These are phyloP conservation scores for Harpagoxenus sublaevis DNA, from an alignment of 2,888 invertebrate genomes.

Conservation along the genomic window DNA sequence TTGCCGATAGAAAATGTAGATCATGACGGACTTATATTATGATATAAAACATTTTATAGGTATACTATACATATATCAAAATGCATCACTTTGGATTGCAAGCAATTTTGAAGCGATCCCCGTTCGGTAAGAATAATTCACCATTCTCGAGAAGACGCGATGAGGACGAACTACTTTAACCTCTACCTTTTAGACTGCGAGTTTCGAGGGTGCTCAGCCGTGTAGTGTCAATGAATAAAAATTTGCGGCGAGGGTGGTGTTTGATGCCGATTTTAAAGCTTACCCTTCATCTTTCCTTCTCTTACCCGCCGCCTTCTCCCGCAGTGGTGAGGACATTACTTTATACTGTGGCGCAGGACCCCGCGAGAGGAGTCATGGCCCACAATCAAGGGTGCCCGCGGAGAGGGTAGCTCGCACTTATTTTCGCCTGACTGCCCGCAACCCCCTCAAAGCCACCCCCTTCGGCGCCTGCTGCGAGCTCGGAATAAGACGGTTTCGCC, in stretches of 20 bases:
- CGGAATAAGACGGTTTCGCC: slow-evolving; percentile 81
- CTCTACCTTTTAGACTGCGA: slow-evolving; percentile 75
- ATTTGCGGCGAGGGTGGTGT: slow-evolving; percentile 83
- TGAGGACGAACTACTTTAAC: slow-evolving; percentile 64
- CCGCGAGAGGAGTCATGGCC: slow-evolving; percentile 73
- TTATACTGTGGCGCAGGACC: slow-evolving; percentile 74
- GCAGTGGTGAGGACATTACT: slow-evolving; percentile 77
- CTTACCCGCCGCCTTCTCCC: slow-evolving; percentile 40
- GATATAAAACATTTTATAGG: slow-evolving; percentile 3
- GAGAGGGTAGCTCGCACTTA: slow-evolving; percentile 81
- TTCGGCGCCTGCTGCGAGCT: slow-evolving; percentile 55
- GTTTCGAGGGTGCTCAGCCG: slow-evolving; percentile 80
- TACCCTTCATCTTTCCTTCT: slow-evolving; percentile 65
- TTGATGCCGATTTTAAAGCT: slow-evolving; percentile 84
- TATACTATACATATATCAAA: not conserved
- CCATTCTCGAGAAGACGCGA: slow-evolving; percentile 31
- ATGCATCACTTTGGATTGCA: not conserved
- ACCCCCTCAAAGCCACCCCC: slow-evolving; percentile 65
- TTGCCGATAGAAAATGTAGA: not conserved
- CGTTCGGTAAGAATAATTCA: slow-evolving; percentile 36
- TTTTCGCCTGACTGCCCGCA: slow-evolving; percentile 82
- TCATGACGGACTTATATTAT: not conserved
- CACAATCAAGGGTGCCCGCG: slow-evolving; percentile 83
- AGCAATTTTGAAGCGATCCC: slow-evolving; percentile 3
- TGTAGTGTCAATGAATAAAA: slow-evolving; percentile 86